Evolutionary conservation across 2,888 invertebrate species (phyloP).

Genomic region (Sminthurides aquaticus): DNA sequence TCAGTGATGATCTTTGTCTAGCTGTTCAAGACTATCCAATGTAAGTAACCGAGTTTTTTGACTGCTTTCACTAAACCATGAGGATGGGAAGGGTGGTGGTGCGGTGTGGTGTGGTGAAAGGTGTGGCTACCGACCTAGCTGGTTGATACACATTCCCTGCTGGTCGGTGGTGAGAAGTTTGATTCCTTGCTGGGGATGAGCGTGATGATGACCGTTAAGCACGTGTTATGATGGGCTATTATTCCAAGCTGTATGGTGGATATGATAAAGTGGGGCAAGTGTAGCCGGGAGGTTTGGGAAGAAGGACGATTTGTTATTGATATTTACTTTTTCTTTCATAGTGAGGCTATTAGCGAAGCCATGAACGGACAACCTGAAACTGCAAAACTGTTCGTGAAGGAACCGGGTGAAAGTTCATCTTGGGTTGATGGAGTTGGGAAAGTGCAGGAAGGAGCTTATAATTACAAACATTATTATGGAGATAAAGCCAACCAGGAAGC

Average conservation of each 20-base stretch:
- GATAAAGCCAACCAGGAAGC: constrained; percentile 21
- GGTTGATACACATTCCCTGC: no score
- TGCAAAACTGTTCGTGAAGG: constrained; percentile 63
- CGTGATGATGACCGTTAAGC: no score
- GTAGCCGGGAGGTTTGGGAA: no score
- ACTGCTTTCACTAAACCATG: background rate
- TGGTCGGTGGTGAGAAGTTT: no score
- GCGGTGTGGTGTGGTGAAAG: background rate
- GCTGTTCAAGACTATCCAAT: constrained; percentile 67
- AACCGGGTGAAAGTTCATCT: constrained; percentile 29
- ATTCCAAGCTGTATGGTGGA: no score
- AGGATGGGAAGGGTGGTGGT: no score
- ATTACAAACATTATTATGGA: constrained; percentile 46
- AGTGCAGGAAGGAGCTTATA: constrained; percentile 50
- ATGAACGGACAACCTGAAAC: constrained; percentile 54
- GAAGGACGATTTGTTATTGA: no score
- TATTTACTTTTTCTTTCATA: no score
- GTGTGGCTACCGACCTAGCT: background rate
- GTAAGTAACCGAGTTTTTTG: constrained; percentile 49
- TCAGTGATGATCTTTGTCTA: constrained; percentile 65
- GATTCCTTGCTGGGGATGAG: no score
- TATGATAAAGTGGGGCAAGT: no score
- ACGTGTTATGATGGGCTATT: no score
- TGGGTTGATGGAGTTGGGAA: constrained; percentile 54
- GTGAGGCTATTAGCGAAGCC: constrained; percentile 46